Conservation (phyloP, 2,888 invertebrate genomes). For the Syrphus vitripennis region DNA sequence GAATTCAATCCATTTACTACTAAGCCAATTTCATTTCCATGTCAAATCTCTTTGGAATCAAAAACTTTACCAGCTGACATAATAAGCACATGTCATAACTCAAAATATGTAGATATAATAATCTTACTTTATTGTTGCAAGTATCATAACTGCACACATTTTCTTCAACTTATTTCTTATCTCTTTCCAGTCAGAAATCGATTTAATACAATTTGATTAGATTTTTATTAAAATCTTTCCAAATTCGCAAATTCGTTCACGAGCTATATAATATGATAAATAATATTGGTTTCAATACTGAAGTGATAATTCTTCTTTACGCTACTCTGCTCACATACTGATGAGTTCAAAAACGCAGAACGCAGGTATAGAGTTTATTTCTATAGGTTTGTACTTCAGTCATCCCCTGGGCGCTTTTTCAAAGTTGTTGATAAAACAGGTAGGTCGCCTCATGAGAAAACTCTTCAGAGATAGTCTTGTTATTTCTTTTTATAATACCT, state of each 20-base stretch:
- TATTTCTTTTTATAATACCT: not conserved
- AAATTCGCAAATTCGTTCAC: not conserved
- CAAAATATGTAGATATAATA: no score
- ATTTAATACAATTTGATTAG: slow-evolving; percentile 12
- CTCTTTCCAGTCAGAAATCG: not conserved
- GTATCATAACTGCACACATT: not conserved
- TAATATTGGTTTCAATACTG: not conserved
- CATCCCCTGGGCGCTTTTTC: not conserved
- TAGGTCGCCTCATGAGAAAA: not conserved
- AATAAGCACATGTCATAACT: no score
- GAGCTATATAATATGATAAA: not conserved
- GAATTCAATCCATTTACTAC: no score
- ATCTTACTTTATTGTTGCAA: not conserved
- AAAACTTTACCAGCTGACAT: no score
- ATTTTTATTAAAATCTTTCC: not conserved
- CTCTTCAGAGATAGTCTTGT: not conserved
- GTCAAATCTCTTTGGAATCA: no score
- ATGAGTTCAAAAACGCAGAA: not conserved
- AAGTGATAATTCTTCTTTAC: not conserved
- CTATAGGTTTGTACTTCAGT: not conserved
- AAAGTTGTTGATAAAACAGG: not conserved
- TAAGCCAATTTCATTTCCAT: no score
- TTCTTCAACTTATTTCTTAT: not conserved
- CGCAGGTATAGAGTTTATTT: not conserved
- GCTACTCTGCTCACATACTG: not conserved